Conservation (phyloP, 2,797 vertebrate species). For the Acridotheres tristis region DNA sequence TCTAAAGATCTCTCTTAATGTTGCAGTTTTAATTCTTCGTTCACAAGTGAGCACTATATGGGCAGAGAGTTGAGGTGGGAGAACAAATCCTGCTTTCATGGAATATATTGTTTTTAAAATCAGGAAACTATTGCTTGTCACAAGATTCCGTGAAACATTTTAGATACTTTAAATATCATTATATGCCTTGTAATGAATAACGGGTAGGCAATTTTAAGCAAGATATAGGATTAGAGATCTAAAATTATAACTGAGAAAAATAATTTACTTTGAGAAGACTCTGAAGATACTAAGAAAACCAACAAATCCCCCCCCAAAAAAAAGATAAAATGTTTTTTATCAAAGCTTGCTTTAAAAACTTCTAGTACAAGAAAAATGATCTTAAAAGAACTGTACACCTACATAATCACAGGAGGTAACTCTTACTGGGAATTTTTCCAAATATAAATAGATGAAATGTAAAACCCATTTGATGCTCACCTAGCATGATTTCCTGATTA, state of each 20-base stretch:
- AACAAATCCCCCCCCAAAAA: background rate
- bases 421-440: background rate
- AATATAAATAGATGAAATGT: background rate
- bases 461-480: background rate
- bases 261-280: background rate
- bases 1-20: background rate
- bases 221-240: background rate
- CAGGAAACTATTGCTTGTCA: background rate
- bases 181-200: background rate
- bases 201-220: background rate
- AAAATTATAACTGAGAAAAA: background rate
- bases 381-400: background rate
- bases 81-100: background rate
- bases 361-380: background rate
- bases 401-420: background rate
- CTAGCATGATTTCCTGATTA: background rate
- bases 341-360: background rate
- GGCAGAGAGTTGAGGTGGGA: background rate
- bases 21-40: background rate
- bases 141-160: background rate
- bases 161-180: background rate
- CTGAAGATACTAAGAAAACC: background rate
- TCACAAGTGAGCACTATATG: background rate
- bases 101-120: background rate
- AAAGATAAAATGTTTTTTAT: background rate